These are phyloP conservation scores for Haemorhous mexicanus DNA, from an alignment of 2,113 vertebrate species.

Conservation along the genomic window DNA sequence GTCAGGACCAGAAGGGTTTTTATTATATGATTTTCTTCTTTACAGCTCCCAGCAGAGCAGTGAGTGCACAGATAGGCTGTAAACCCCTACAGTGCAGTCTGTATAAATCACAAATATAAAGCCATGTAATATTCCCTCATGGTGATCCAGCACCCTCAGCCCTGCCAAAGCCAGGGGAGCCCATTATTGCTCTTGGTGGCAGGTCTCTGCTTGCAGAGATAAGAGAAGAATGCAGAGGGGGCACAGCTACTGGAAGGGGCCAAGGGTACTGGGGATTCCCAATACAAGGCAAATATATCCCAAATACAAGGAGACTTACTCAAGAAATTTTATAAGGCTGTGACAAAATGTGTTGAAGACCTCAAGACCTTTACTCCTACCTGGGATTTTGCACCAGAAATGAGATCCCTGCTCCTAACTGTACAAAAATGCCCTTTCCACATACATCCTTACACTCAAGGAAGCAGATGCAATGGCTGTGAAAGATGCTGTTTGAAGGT, in stretches of 20 bases:
- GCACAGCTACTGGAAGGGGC: background rate
- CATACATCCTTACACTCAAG: fast-evolving
- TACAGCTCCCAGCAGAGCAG: background rate
- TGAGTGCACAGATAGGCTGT: background rate
- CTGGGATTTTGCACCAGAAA: background rate
- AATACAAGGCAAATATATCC: background rate
- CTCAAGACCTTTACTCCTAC: background rate
- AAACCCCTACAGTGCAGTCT: background rate
- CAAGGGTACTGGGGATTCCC: background rate
- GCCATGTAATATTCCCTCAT: background rate
- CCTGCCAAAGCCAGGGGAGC: background rate
- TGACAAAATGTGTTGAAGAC: background rate
- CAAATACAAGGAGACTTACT: background rate
- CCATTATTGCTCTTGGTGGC: background rate
- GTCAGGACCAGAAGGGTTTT: conserved; percentile 10
- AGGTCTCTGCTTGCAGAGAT: background rate
- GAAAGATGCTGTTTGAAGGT: background rate
- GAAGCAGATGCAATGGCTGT: background rate
- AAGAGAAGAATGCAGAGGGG: background rate
- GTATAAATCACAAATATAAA: conserved; percentile 27
- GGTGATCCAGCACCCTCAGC: background rate
- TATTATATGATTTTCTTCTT: conserved; percentile 13
- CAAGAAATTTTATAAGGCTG: background rate
- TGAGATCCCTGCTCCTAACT: background rate
- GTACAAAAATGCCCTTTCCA: background rate